A percentile compares a stretch with the other conserved stretches of the same genome.
These are phyloP conservation scores for Vanessa tameamea DNA, from an alignment of 1,140 invertebrate species.

Conservation along the genomic window DNA sequence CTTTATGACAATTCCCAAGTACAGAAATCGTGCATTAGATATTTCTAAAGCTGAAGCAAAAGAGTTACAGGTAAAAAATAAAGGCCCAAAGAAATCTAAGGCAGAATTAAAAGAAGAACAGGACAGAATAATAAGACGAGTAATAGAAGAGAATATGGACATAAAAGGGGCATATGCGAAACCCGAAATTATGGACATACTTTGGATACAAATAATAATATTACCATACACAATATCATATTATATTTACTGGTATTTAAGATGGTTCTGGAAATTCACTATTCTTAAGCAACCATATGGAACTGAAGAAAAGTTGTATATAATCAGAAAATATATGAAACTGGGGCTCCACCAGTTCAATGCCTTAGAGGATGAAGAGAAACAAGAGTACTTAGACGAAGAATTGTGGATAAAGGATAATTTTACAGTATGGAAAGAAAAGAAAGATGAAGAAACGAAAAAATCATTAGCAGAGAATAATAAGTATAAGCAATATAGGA, in stretches of 20 bases:
- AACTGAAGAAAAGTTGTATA: slow-evolving; percentile 90
- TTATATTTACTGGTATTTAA: slow-evolving; percentile 88
- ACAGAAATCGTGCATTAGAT: slow-evolving; percentile 90
- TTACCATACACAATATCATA: slow-evolving; percentile 86
- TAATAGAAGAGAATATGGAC: slow-evolving; percentile 95
- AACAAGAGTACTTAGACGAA: slow-evolving; percentile 86
- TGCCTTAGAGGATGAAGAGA: slow-evolving; percentile 87
- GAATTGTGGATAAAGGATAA: slow-evolving; percentile 92
- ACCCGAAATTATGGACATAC: slow-evolving; percentile 86
- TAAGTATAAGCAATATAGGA: slow-evolving; percentile 88
- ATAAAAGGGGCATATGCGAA: slow-evolving; percentile 94
- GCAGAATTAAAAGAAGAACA: slow-evolving; percentile 89
- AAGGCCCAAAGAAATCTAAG: slow-evolving; percentile 83
- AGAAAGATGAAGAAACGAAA: slow-evolving; percentile 91
- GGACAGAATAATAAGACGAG: slow-evolving; percentile 86
- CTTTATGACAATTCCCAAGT: slow-evolving; percentile 93
- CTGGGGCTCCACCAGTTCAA: slow-evolving; percentile 86
- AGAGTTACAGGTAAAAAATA: slow-evolving; percentile 80
- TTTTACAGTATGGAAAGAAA: slow-evolving; percentile 88
- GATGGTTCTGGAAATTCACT: slow-evolving; percentile 91
- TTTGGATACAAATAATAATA: slow-evolving; percentile 91
- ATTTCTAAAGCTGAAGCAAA: slow-evolving; percentile 88
- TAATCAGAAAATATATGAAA: slow-evolving; percentile 90
- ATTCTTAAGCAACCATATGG: slow-evolving; percentile 89
- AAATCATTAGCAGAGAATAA: slow-evolving; percentile 89